A percentile compares a stretch with the other conserved stretches of the same genome.
phyloP scores from a whole-genome alignment of 2,797 vertebrate genomes.

The Siniperca obscura region DNA sequence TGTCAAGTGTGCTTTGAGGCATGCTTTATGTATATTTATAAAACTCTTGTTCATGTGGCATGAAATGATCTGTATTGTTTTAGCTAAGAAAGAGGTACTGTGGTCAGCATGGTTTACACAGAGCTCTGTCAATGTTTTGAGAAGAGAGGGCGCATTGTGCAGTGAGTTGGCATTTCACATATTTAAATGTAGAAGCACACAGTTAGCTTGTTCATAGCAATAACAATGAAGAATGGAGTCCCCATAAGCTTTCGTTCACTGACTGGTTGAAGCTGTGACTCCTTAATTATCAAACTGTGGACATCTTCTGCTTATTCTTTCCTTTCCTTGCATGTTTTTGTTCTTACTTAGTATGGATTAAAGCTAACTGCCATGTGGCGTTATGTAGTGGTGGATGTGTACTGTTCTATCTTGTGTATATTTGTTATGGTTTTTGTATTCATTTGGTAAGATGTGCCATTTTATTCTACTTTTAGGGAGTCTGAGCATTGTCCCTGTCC shows the following conservation, averaged over 20 bases:
- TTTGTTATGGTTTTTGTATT: background rate
- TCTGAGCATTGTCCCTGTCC: background rate
- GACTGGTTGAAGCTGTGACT: background rate
- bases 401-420: background rate
- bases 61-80: constrained; percentile 30
- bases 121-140: background rate
- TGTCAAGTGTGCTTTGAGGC: constrained; percentile 37
- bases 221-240: background rate
- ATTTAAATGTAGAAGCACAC: background rate
- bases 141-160: background rate
- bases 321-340: background rate
- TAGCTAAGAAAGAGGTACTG: constrained; percentile 5
- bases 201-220: background rate
- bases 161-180: background rate
- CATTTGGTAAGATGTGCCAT: background rate
- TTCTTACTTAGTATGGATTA: background rate
- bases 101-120: constrained; percentile 10
- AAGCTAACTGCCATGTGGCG: background rate
- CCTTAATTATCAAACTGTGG: background rate
- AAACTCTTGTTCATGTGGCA: constrained; percentile 18
- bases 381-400: background rate
- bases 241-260: background rate
- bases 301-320: background rate
- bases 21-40: constrained; percentile 53
- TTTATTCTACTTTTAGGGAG: background rate